phyloP scores from a whole-genome alignment of 2,797 vertebrate genomes.

The Gymnocypris eckloni region DNA sequence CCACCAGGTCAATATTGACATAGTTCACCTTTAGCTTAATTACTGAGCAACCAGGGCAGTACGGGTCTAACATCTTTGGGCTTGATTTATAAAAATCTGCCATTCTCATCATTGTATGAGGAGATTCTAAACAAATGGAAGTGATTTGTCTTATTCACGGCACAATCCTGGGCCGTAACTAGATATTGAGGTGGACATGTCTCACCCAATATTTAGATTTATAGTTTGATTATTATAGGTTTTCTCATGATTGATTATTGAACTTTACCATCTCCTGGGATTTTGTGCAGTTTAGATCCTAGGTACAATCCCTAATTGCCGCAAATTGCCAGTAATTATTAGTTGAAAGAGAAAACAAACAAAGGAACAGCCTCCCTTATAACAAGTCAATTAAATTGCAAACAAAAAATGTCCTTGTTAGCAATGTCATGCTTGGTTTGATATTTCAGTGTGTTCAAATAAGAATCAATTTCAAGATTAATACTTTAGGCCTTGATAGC shows the following conservation, averaged over 20 bases:
- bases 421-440: neutral
- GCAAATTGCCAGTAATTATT: neutral
- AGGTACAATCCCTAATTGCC: neutral
- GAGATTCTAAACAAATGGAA: neutral
- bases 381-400: neutral
- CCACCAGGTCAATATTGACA: neutral
- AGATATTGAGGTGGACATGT: neutral
- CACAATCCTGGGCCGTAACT: neutral
- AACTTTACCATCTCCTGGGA: neutral
- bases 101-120: slow-evolving; percentile 2
- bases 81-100: slow-evolving; percentile 15
- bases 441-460: neutral
- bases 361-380: neutral
- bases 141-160: slow-evolving; percentile 7
- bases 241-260: neutral
- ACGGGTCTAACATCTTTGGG: neutral
- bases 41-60: neutral
- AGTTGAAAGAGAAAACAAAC: neutral
- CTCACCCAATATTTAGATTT: neutral
- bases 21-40: neutral
- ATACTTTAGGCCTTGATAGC: neutral
- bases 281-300: neutral
- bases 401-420: neutral
- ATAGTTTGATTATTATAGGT: neutral
- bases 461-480: neutral